These are phyloP conservation scores for Gorsachius goisagi DNA, from an alignment of 2,113 vertebrate species.

Conservation along the genomic window DNA sequence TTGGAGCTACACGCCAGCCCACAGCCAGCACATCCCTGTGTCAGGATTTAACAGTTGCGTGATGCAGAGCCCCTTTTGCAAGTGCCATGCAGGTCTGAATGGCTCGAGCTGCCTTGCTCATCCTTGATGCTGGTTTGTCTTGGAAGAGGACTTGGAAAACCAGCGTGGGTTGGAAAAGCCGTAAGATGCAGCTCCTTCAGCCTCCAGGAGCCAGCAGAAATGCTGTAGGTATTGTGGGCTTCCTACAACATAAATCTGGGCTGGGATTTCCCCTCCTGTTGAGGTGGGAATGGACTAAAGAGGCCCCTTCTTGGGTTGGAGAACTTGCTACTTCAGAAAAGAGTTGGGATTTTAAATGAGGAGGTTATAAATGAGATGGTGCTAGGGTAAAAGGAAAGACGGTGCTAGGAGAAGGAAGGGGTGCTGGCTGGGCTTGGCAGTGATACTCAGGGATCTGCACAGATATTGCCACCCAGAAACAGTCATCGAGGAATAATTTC, in stretches of 20 bases:
- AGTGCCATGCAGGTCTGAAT: not conserved
- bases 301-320: not conserved
- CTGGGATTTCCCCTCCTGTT: not conserved
- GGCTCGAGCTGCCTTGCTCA: not conserved
- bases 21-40: not conserved
- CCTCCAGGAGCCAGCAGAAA: not conserved
- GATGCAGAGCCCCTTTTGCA: not conserved
- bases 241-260: not conserved
- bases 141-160: not conserved
- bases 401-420: not conserved
- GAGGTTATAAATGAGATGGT: not conserved
- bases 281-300: not conserved
- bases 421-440: not conserved
- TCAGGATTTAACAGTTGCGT: not conserved
- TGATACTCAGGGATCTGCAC: not conserved
- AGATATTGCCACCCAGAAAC: not conserved
- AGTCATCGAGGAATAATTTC: not conserved
- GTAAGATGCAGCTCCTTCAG: not conserved
- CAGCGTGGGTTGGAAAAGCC: not conserved
- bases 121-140: not conserved
- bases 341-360: not conserved
- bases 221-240: not conserved
- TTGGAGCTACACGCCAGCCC: accelerated
- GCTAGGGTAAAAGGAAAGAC: not conserved
- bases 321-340: not conserved